Evolutionary conservation across 2,113 vertebrate species (phyloP).

Genomic region (Pollimyrus isidori): DNA sequence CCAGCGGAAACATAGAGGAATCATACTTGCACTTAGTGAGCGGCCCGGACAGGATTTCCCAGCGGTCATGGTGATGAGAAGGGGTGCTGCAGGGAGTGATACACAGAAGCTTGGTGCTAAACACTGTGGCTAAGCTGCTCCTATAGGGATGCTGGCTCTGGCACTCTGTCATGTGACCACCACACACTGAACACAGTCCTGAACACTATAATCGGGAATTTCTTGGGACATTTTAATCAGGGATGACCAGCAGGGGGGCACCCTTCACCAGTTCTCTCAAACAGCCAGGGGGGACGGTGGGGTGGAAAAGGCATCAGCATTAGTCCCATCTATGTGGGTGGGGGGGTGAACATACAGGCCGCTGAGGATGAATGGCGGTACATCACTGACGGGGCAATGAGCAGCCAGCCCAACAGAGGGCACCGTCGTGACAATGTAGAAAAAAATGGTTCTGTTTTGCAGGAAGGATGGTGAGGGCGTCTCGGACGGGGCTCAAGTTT

Average conservation of each 20-base stretch:
- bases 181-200: neutral
- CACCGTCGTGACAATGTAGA: slow-evolving; percentile 66
- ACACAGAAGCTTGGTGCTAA: neutral
- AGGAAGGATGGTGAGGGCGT: slow-evolving; percentile 55
- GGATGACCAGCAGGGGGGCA: neutral
- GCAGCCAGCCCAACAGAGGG: slow-evolving; percentile 40
- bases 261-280: neutral
- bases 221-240: neutral
- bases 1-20: slow-evolving; percentile 63
- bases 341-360: neutral
- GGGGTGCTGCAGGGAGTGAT: neutral
- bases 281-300: neutral
- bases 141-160: neutral
- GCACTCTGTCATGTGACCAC: neutral
- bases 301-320: neutral
- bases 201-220: neutral
- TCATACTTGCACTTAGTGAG: slow-evolving; percentile 47
- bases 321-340: neutral
- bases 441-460: slow-evolving; percentile 51
- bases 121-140: neutral
- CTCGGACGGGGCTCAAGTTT: slow-evolving; percentile 17
- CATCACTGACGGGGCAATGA: slow-evolving; percentile 72
- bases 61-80: neutral
- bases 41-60: neutral
- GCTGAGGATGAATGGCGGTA: slow-evolving; percentile 63